phyloP scores from a whole-genome alignment of 2,797 vertebrate species.

The Enoplosus armatus region DNA sequence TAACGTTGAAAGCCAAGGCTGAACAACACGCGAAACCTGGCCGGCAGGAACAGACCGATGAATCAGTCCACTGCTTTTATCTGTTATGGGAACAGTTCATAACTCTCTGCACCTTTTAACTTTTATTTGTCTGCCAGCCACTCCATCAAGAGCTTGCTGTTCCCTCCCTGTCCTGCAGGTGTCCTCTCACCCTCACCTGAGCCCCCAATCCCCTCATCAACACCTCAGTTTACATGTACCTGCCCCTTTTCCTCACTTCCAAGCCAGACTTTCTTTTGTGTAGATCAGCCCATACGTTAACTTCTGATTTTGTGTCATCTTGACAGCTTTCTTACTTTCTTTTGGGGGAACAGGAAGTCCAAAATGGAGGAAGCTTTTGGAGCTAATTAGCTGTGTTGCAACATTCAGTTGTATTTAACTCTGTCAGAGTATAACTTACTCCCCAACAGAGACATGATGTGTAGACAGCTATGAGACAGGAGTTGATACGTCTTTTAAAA shows the following conservation, averaged over 20 bases:
- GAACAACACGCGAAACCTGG: neutral
- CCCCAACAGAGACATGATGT: too few species aligned
- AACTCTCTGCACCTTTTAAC: neutral
- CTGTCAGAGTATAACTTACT: too few species aligned
- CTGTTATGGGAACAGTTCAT: neutral
- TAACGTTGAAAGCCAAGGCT: slow-evolving; percentile 5
- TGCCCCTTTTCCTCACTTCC: neutral
- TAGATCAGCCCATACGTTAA: neutral
- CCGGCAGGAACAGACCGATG: neutral
- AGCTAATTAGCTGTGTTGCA: neutral
- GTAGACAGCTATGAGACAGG: too few species aligned
- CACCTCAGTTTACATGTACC: neutral
- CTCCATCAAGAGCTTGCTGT: neutral
- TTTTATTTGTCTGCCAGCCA: neutral
- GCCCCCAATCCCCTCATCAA: slow-evolving; percentile 1
- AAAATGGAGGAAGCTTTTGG: neutral
- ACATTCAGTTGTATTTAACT: too few species aligned
- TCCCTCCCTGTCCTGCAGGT: neutral
- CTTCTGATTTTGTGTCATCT: too few species aligned
- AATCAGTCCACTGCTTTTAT: neutral
- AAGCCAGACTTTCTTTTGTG: neutral
- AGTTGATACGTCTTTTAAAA: neutral
- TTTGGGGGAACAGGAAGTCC: neutral
- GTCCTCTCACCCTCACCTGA: neutral
- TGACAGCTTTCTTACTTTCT: too few species aligned